Conservation (phyloP, 2,113 vertebrate species). For the Mastomys natalensis region DNA sequence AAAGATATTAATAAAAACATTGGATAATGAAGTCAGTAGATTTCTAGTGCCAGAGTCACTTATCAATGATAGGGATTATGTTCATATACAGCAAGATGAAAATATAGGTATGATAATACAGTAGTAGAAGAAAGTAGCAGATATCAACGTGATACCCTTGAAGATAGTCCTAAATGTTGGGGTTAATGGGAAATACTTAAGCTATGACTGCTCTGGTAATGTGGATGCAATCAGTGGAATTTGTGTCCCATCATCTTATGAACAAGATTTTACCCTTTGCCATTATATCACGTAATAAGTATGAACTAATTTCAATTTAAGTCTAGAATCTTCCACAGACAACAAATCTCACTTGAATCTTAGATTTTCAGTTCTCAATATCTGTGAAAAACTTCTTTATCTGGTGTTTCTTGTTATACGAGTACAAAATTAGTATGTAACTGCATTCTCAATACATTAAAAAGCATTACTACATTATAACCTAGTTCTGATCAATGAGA, state of each 20-base stretch:
- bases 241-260: no score
- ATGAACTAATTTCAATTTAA: rapidly evolving
- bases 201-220: background rate
- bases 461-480: background rate
- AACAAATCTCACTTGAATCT: background rate
- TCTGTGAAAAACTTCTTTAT: background rate
- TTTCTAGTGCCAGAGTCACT: background rate
- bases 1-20: background rate
- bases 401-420: background rate
- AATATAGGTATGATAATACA: background rate
- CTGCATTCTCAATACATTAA: background rate
- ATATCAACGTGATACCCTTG: background rate
- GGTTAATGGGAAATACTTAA: background rate
- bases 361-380: background rate
- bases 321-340: background rate
- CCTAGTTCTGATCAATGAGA: background rate
- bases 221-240: background rate
- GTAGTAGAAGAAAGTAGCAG: background rate
- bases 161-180: background rate
- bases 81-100: background rate
- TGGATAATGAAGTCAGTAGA: background rate
- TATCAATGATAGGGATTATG: background rate
- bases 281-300: background rate
- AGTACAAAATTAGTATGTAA: background rate
- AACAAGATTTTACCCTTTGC: background rate